Percentiles rank a stretch among this genome's conserved stretches.
Conservation (phyloP, 1,140 invertebrate genomes). For the Pogonognathellus flavescens region DNA sequence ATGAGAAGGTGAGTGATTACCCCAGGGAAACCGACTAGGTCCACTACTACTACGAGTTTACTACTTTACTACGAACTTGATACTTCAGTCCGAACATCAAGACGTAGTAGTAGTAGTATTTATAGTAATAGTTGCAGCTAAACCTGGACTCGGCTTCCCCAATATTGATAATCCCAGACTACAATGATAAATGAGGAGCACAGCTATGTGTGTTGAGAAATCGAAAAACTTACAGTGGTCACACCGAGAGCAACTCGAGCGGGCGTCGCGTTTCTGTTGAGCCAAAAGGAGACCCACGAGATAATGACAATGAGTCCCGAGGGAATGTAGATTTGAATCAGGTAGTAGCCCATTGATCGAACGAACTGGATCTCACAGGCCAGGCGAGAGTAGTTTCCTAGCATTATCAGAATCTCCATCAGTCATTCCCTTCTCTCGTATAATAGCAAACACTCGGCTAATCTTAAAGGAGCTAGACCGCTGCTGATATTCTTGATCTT, state of each 20-base stretch:
- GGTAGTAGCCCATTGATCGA: conserved; percentile 98
- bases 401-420: conserved; percentile 26
- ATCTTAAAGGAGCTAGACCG: conserved; percentile 36
- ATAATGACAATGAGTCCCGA: conserved; percentile 98
- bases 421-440: neutral
- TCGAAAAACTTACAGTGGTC: conserved; percentile 79
- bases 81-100: too few relatives aligned
- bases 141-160: neutral
- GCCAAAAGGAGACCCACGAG: conserved; percentile 97
- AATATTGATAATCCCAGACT: neutral
- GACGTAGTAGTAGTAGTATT: too few relatives aligned
- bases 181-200: conserved; percentile 34
- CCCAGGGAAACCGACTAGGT: neutral
- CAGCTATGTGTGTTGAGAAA: neutral
- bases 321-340: conserved; percentile 92
- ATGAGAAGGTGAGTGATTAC: neutral
- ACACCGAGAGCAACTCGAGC: conserved; percentile 96
- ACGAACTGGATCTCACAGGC: conserved; percentile 98
- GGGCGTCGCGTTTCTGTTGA: conserved; percentile 93
- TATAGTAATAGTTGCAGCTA: neutral
- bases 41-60: too few relatives aligned
- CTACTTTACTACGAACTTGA: too few relatives aligned
- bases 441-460: conserved; percentile 5
- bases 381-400: conserved; percentile 97
- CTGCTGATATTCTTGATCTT: conserved; percentile 39